Evolutionary conservation across 2,888 invertebrate species (phyloP), one percentile per base, ranked within the genome.

Genomic region (Macrosoma leucophasiata): DNA sequence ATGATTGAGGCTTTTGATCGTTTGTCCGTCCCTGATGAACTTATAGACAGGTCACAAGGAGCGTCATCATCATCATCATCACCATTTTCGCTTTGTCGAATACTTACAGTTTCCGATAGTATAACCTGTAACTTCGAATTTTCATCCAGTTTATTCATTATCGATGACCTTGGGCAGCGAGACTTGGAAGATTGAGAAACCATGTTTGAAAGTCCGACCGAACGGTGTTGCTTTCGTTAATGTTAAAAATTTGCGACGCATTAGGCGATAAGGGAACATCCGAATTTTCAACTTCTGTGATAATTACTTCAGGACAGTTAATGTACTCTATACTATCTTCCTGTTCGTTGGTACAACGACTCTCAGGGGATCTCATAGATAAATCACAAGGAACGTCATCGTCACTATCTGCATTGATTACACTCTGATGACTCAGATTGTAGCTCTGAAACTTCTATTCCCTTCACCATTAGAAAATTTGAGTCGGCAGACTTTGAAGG

Each of bases 381-480:
- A 24, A 24, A 24, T 24, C 24, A 10, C 24, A 24, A 11, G 12
- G 24, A 24, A 13, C 13, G 9, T 24, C 24, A 22, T 6, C 12
- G 10, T 22, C 10, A 22, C 8, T 11, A 21, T 21, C 24, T 24
- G 13, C 9, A 3, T 12, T 8, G 12, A 12, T 12, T 10, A 24
- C 24, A 24, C 24, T 24, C 24, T 13, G 24, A 1, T 24, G 24
- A 3, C 10, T 24, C 24, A 24, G 24, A 11, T 24, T 24, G 24
- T 24, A 24, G 12, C 24, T 24, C 13, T 11, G 10, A 13, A 24
- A 12, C 24, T 24, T 12, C 24, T 24, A 24, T 24, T 24, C 12
- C 12, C 10, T 24, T 24, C 12, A 12, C 11, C 24, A 11, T 24
- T 13, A 11, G 13, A 11, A 7, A 24, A 24, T 24, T 13, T 24